Percentiles rank a stretch among this genome's conserved stretches.
Evolutionary conservation across 2,797 vertebrate species (phyloP).

Genomic region (Manis crassicaudata): DNA sequence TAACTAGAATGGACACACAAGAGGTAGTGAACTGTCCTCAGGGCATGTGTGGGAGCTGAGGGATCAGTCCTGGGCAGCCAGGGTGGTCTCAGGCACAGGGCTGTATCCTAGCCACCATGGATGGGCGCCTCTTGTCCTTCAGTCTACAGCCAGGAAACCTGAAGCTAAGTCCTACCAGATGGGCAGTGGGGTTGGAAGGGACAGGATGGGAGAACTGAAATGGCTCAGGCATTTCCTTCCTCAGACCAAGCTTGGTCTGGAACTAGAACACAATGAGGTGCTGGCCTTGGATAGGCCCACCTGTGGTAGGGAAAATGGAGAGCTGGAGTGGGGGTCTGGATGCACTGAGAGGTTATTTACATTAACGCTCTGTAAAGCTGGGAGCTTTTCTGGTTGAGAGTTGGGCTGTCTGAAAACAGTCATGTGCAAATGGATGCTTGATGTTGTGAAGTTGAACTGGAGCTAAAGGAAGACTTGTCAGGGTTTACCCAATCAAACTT

Average conservation of each 20-base stretch:
- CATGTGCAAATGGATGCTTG: background rate
- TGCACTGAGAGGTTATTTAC: background rate
- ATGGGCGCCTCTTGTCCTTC: background rate
- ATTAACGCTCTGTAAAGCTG: background rate
- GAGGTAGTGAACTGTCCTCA: background rate
- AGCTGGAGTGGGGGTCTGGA: rapidly evolving
- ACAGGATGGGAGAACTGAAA: background rate
- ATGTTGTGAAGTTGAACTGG: background rate
- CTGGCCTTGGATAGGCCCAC: background rate
- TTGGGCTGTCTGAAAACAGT: background rate
- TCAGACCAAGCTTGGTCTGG: background rate
- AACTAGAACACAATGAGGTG: background rate
- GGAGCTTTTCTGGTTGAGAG: background rate
- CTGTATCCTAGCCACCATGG: background rate
- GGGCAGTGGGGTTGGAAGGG: background rate
- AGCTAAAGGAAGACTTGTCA: background rate
- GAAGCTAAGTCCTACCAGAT: background rate
- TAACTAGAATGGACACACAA: background rate
- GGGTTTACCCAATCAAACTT: background rate
- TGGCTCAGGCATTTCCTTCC: background rate
- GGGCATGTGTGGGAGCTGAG: background rate
- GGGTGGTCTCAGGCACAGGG: no score
- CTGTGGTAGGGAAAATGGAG: background rate
- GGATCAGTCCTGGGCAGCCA: background rate
- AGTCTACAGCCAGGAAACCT: background rate